Evolutionary conservation across 2,797 vertebrate genomes (phyloP), one percentile per base, ranked within the genome.

Genomic region (Carcharodon carcharias): DNA sequence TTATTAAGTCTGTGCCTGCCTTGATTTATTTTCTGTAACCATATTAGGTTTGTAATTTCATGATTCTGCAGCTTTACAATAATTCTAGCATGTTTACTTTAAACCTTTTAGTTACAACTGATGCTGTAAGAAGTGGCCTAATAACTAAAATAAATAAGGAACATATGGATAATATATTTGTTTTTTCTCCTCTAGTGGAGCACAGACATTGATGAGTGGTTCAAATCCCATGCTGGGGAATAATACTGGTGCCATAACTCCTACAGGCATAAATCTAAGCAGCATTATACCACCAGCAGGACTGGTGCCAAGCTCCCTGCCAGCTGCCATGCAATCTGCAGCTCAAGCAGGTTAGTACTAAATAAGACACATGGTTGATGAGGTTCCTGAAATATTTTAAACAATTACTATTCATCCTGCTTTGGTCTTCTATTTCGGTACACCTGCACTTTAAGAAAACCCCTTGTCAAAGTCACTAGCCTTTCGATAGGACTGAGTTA

Each of bases 191-290:
- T 97, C 96, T 97, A 99, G 99, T 98, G 99, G 99, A 97, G 98
- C 99, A 96, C 99, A 99, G 98, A 98, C 99, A 96, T 97, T 99
- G 98, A 99, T 99, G 99, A 99, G 98, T 96, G 98, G 99, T 97
- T 99, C 99, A 96, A 99, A 98, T 97, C 98, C 99, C 77, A 98
- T 99, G 99, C 97, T 99, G 97, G 98, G 98, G 96, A 98, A 98
- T 97, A 98, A 98, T 97, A 97, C 98, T 97, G 98, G 98, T 97
- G 97, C 98, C 97, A 96, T 98, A 97, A 97, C 98, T 96, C 98
- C 98, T 97, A 97, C 98, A 96, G 98, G 99, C 97, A 98, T 99
- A 97, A 99, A 98, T 97, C 97, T 99, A 97, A 98, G 98, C 97
- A 98, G 99, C 97, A 98, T 99, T 97, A 98, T 99, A 97, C 99